Conservation (phyloP, 2,797 vertebrate genomes). For the Lacerta viridis region DNA sequence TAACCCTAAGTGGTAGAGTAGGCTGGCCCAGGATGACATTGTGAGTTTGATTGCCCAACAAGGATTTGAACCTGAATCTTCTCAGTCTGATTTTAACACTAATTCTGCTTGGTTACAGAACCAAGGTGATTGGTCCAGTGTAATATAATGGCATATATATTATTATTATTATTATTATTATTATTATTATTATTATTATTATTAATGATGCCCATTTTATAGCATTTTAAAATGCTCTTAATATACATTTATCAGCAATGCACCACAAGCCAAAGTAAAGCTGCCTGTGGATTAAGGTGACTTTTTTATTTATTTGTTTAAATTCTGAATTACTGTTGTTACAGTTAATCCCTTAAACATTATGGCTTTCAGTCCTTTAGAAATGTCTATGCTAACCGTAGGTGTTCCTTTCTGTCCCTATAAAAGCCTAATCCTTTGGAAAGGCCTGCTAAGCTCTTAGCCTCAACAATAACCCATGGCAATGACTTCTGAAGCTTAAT, state of each 20-base stretch:
- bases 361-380: slow-evolving; percentile 52
- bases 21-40: too few species aligned
- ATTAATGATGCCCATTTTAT: background rate
- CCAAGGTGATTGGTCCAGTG: background rate
- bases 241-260: background rate
- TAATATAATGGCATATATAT: background rate
- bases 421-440: slow-evolving; percentile 58
- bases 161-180: too few species aligned
- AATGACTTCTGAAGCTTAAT: slow-evolving; percentile 41
- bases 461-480: slow-evolving; percentile 64
- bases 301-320: slow-evolving; percentile 39
- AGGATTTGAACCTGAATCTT: background rate
- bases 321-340: slow-evolving; percentile 31
- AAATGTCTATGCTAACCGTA: slow-evolving; percentile 5
- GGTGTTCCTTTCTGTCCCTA: slow-evolving; percentile 43
- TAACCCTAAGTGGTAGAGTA: background rate
- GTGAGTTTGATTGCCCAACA: background rate
- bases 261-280: background rate
- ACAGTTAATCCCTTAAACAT: slow-evolving; percentile 39
- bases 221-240: background rate
- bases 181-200: too few species aligned
- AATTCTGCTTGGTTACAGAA: background rate
- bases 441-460: slow-evolving; percentile 58
- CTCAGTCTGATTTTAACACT: background rate
- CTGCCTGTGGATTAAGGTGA: background rate